Evolutionary conservation across 2,113 vertebrate genomes (phyloP).

Genomic region (Uria lomvia): DNA sequence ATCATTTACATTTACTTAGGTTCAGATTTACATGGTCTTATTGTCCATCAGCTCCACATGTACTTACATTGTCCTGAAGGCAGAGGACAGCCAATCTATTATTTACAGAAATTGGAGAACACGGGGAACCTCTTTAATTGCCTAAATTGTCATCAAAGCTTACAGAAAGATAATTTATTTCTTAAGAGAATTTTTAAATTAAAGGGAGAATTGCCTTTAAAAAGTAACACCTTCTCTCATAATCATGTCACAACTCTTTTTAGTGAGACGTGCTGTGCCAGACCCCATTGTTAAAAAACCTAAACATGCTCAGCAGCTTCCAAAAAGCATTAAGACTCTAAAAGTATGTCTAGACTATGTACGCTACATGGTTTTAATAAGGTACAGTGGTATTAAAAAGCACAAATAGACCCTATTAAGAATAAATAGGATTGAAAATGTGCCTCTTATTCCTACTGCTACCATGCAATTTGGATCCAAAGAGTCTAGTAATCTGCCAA

Average conservation of each 20-base stretch:
- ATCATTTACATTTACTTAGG: neutral
- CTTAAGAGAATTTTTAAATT: neutral
- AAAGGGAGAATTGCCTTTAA: neutral
- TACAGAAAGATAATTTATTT: neutral
- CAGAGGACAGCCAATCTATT: neutral
- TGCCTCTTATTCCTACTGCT: neutral
- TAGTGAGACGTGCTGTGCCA: neutral
- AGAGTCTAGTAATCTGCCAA: neutral
- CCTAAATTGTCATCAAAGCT: slow-evolving; percentile 29
- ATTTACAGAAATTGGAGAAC: slow-evolving; percentile 14
- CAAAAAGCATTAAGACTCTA: neutral
- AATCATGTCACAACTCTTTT: neutral
- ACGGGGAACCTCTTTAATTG: neutral
- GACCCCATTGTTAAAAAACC: neutral
- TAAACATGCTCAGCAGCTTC: neutral
- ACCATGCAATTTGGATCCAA: neutral
- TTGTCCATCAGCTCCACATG: neutral
- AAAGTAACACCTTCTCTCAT: neutral
- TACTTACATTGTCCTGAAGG: neutral
- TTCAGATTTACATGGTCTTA: neutral
- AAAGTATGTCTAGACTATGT: neutral
- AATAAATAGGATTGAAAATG: neutral
- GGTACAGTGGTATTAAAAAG: neutral
- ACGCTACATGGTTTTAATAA: neutral
- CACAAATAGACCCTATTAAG: neutral